Evolutionary conservation across 1,140 invertebrate genomes (phyloP).

Genomic region (Lepeophtheirus salmonis): DNA sequence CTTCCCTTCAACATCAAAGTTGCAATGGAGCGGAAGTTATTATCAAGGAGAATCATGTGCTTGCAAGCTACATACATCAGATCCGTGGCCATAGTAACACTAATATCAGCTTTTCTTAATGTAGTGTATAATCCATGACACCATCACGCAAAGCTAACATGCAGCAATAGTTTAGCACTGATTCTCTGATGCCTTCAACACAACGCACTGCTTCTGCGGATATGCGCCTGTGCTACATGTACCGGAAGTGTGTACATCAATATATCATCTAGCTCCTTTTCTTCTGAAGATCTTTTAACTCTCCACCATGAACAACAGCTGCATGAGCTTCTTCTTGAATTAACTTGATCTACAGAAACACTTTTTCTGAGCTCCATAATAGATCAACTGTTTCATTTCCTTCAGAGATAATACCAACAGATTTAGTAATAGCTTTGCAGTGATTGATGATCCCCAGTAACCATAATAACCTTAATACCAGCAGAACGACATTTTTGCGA

Average conservation of each 20-base stretch:
- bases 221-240: no score
- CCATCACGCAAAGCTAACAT: no score
- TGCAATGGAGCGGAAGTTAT: slow-evolving; percentile 76
- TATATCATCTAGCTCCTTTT: slow-evolving; percentile 38
- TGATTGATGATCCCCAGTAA: slow-evolving; percentile 62
- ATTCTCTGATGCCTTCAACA: no score
- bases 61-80: slow-evolving; percentile 97
- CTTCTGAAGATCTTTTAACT: slow-evolving; percentile 43
- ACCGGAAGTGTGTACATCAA: no score
- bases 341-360: slow-evolving; percentile 32
- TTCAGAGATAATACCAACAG: no score
- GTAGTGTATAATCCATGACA: no score
- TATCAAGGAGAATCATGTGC: slow-evolving; percentile 99
- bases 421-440: slow-evolving; percentile 53
- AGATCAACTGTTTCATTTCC: slow-evolving; percentile 47
- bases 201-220: no score
- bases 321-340: slow-evolving; percentile 36
- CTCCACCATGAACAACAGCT: no score
- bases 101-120: no score
- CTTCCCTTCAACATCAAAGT: slow-evolving; percentile 43
- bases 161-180: no score
- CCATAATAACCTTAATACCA: no score
- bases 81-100: no score
- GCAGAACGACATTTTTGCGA: slow-evolving; percentile 46
- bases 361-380: slow-evolving; percentile 43